Percentiles rank a stretch among this genome's conserved stretches.
phyloP scores from a whole-genome alignment of 2,797 vertebrate genomes.

The Manis pentadactyla region DNA sequence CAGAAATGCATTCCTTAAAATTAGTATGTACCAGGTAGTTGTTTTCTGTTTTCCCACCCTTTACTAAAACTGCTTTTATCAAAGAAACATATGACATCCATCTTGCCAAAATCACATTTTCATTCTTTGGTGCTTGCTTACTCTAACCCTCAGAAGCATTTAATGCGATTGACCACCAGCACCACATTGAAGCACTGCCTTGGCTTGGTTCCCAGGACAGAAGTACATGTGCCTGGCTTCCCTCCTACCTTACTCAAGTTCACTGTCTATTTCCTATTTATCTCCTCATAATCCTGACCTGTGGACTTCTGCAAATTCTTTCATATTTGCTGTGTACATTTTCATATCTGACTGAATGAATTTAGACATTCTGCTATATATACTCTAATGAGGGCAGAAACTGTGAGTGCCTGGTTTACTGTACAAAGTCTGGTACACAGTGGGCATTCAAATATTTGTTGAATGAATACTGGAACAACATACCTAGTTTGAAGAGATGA shows the following conservation, averaged over 20 bases:
- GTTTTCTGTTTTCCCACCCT: background rate
- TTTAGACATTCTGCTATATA: background rate
- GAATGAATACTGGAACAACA: background rate
- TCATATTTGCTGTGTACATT: background rate
- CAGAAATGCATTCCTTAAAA: background rate
- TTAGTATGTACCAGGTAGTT: background rate
- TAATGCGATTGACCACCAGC: background rate
- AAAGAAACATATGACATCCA: background rate
- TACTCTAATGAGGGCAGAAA: background rate
- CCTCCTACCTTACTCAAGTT: background rate
- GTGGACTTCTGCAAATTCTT: background rate
- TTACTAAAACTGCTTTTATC: background rate
- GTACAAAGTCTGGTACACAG: background rate
- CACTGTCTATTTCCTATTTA: background rate
- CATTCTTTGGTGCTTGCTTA: background rate
- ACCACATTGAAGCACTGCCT: background rate
- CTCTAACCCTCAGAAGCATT: background rate
- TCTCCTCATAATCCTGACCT: background rate
- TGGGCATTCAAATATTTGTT: background rate
- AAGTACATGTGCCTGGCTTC: background rate
- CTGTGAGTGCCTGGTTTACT: background rate
- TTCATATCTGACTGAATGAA: background rate
- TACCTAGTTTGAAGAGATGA: background rate
- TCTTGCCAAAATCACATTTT: constrained; percentile 23
- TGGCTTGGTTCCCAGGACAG: background rate